Base-by-base conservation (phyloP, 2,797 vertebrate species). In the Paguma larvata region DNA sequence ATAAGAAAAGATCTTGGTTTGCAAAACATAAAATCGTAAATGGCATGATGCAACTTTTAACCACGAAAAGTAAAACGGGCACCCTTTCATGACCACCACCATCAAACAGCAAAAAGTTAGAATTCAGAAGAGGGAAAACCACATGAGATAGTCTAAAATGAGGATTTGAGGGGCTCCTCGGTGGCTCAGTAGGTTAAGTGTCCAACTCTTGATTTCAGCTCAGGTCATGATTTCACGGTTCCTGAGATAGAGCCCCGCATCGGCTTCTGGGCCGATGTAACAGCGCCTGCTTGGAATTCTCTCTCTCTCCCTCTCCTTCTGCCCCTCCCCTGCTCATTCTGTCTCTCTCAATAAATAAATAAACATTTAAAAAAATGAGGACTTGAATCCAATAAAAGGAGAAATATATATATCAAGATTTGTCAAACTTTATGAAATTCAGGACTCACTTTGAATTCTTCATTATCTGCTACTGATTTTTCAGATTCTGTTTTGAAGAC, bases 321-420 rank as follows among this genome's bases (percentile, higher is more conserved):
- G 56, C 21, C 56, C 56, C 56, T 59, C 56, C 56, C 21, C 21
- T 23, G 21, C 56, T 23, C 2, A 59, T 59, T 59, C 56, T 3
- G 21, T 59, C 56, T 59, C 56, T 59, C 56, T 59, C 21, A 59
- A 59, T 59, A 59, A 59, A 59, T 59, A 59, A 10, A 23, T 21
- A 53, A 56, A 21, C 21, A 59, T 23, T 23, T 23, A 3, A 59
- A 59, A 83, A 86, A 65, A 32, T 30, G 18, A 77, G 10, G 6
- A 83, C 21, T 38, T 51, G 23, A 79, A 77, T 83, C 41, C 68
- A 88, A 46, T 34, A 3, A 90, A 91, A 90, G 38, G n/a, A 85
- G 32, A 82, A 77, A 41, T 14, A 63, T 6, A 41, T 46, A 6
- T 32, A 30, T 5, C 32, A 48, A 11, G 21, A 65, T 65, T 82